These are phyloP conservation scores for Antennarius maculatus DNA, from an alignment of 2,797 vertebrate species.

Conservation along the genomic window DNA sequence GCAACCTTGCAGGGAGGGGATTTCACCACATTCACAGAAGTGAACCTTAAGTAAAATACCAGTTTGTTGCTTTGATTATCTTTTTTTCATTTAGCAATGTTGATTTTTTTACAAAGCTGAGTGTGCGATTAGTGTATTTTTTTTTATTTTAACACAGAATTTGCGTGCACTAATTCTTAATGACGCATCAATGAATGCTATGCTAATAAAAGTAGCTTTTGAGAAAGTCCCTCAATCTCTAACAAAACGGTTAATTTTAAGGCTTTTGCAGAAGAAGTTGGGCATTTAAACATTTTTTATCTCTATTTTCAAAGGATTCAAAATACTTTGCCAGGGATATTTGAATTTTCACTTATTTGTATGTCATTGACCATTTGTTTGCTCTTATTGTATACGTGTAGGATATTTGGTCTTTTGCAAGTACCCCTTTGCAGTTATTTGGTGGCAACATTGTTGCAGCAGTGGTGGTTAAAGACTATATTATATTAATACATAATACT, in stretches of 20 bases:
- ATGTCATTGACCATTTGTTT: conserved; percentile 4
- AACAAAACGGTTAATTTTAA: conserved; percentile 56
- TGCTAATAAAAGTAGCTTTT: conserved; percentile 40
- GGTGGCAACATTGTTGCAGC: conserved; percentile 62
- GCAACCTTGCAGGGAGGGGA: background rate
- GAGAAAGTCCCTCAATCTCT: conserved; percentile 24
- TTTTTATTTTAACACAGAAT: conserved; percentile 47
- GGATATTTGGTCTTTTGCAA: conserved; percentile 23
- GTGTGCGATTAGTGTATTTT: conserved; percentile 33
- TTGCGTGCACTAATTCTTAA: conserved; percentile 31
- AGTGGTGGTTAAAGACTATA: conserved; percentile 51
- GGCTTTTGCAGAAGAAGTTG: conserved; percentile 52
- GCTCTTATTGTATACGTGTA: conserved; percentile 3
- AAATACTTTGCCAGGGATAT: conserved; percentile 26
- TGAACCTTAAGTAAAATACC: conserved; percentile 4
- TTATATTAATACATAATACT: conserved; percentile 21
- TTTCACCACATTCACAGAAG: conserved; percentile 6
- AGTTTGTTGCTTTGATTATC: conserved; percentile 20
- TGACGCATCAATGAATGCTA: conserved; percentile 11
- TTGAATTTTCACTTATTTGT: conserved; percentile 27
- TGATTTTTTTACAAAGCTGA: conserved; percentile 23
- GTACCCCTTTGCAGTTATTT: conserved; percentile 43
- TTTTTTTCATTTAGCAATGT: conserved; percentile 10
- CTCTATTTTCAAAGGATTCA: conserved; percentile 10
- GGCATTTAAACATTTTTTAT: background rate